These are phyloP conservation scores for Aegithalos caudatus DNA, from an alignment of 2,113 vertebrate species.

Conservation along the genomic window DNA sequence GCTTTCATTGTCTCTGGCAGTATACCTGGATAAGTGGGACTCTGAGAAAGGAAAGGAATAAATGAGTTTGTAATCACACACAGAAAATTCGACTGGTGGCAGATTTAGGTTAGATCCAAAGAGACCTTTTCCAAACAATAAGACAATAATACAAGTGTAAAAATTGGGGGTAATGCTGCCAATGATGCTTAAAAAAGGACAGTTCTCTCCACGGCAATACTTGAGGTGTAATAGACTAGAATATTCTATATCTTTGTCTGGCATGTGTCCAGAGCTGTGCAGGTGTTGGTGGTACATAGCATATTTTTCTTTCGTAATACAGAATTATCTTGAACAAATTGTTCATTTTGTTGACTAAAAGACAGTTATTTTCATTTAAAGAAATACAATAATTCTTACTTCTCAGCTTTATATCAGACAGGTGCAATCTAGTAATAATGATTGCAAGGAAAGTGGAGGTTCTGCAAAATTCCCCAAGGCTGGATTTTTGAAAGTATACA, in stretches of 20 bases:
- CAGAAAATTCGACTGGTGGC: background rate
- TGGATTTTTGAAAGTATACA: background rate
- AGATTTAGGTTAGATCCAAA: background rate
- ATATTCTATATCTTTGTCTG: background rate
- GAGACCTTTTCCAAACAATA: background rate
- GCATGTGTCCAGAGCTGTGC: background rate
- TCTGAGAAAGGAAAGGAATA: slow-evolving; percentile 33
- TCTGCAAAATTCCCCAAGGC: background rate
- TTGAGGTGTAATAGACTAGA: background rate
- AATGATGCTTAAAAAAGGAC: background rate
- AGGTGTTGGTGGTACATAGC: background rate
- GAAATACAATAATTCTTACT: background rate
- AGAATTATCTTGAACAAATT: background rate
- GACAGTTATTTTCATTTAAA: background rate
- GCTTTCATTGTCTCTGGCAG: slow-evolving; percentile 47
- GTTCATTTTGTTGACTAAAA: background rate
- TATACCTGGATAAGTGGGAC: background rate
- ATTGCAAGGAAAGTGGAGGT: background rate
- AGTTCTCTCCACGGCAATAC: background rate
- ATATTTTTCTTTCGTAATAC: background rate
- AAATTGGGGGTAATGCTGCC: background rate
- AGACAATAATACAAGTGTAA: background rate
- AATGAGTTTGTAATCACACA: slow-evolving; percentile 30
- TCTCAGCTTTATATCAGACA: background rate
- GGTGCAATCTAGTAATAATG: background rate